These are phyloP conservation scores for Sarcophaga rosellei DNA, from an alignment of 2,888 invertebrate species.

Conservation along the genomic window DNA sequence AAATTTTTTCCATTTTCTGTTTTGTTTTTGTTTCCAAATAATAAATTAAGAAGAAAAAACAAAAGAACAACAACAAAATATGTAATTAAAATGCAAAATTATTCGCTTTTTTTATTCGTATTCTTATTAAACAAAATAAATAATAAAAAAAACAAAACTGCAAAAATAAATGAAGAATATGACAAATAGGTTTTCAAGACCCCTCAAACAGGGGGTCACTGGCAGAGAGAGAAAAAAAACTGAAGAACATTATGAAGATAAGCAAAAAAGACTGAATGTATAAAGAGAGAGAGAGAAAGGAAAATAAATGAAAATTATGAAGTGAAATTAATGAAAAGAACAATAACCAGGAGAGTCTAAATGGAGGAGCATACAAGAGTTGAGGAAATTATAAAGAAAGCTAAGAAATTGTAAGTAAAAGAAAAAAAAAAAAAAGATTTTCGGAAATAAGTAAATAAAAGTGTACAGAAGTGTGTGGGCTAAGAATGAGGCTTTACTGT, in stretches of 20 bases:
- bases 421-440: not conserved
- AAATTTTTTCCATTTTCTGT: not conserved
- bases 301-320: constrained; percentile 5
- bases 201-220: not conserved
- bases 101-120: constrained; percentile 42
- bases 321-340: constrained; percentile 20
- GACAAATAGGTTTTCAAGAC: constrained; percentile 58
- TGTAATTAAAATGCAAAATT: constrained; percentile 50
- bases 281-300: constrained; percentile 28
- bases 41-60: constrained; percentile 2
- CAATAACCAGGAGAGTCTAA: not conserved
- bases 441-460: not conserved
- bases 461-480: not conserved
- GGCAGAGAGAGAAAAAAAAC: not conserved
- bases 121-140: not conserved
- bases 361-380: not conserved
- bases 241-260: not conserved
- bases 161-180: constrained; percentile 30
- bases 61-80: constrained; percentile 26
- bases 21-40: not conserved
- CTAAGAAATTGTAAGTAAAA: not conserved
- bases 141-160: constrained; percentile 11
- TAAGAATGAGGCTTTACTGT: not conserved
- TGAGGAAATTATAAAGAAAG: not conserved
- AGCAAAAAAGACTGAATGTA: constrained; percentile 63